These are phyloP conservation scores for Hypselothyrea guttata DNA, from an alignment of 2,888 invertebrate species.

Conservation along the genomic window DNA sequence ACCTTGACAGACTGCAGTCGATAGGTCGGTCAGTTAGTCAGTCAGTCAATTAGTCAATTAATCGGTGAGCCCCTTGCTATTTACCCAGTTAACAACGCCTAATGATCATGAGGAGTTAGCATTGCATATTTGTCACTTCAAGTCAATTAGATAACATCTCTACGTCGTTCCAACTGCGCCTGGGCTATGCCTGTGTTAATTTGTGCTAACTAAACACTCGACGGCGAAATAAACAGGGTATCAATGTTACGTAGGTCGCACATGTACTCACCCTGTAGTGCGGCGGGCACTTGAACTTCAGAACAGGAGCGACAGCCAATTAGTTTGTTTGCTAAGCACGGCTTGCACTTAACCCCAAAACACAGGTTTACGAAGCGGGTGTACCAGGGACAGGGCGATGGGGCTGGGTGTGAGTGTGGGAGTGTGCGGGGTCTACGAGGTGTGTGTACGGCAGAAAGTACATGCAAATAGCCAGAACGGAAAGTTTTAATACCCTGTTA, in stretches of 20 bases:
- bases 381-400: no score
- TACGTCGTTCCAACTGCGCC: slow-evolving; percentile 11
- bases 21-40: slow-evolving; percentile 1
- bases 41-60: background rate
- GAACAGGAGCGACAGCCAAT: slow-evolving; percentile 61
- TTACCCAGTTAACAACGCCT: slow-evolving; percentile 43
- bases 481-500: slow-evolving; percentile 22
- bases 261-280: slow-evolving; percentile 2
- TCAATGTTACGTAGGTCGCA: slow-evolving; percentile 20
- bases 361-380: background rate
- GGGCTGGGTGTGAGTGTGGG: no score
- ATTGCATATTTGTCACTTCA: slow-evolving; percentile 33
- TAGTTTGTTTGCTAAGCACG: slow-evolving; percentile 52
- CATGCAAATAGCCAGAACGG: slow-evolving; percentile 7
- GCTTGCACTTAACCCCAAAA: slow-evolving; percentile 21
- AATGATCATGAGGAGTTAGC: slow-evolving; percentile 17
- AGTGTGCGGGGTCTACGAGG: no score
- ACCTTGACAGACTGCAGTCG: slow-evolving; percentile 59
- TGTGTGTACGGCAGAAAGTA: slow-evolving; percentile 6
- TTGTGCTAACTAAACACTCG: slow-evolving; percentile 9
- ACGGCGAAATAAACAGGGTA: background rate
- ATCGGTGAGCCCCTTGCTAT: slow-evolving; percentile 29
- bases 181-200: slow-evolving; percentile 7
- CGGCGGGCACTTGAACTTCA: slow-evolving; percentile 56
- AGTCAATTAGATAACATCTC: slow-evolving; percentile 46